These are phyloP conservation scores for Melipona bicolor DNA, from an alignment of 2,888 invertebrate genomes.

Conservation along the genomic window DNA sequence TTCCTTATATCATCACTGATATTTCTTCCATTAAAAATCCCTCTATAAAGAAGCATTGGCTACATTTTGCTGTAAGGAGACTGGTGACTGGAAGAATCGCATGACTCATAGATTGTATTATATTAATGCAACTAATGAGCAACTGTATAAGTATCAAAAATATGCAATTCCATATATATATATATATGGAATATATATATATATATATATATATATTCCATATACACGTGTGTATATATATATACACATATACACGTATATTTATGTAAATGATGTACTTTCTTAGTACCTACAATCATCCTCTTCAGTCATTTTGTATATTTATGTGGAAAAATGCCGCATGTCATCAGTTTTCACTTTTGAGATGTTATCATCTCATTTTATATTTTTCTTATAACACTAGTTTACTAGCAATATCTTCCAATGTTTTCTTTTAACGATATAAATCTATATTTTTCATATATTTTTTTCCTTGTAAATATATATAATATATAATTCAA, in stretches of 20 bases:
- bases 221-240: neutral
- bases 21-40: too few relatives aligned
- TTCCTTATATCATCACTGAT: neutral
- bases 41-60: conserved; percentile 1
- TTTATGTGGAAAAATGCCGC: too few relatives aligned
- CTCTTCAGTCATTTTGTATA: neutral
- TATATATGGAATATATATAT: conserved; percentile 17
- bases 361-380: too few relatives aligned
- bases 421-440: too few relatives aligned
- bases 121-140: conserved; percentile 38
- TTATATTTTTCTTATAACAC: too few relatives aligned
- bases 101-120: conserved; percentile 41
- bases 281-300: neutral
- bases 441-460: too few relatives aligned
- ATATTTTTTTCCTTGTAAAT: too few relatives aligned
- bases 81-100: conserved; percentile 12
- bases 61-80: conserved; percentile 8
- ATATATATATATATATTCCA: conserved; percentile 10
- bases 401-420: too few relatives aligned
- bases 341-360: too few relatives aligned
- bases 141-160: neutral
- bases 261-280: conserved; percentile 18
- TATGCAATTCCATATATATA: conserved; percentile 18
- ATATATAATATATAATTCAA: too few relatives aligned
- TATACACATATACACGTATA: neutral